Conservation (phyloP, 2,113 vertebrate species). For the Lampris megalopsis region DNA sequence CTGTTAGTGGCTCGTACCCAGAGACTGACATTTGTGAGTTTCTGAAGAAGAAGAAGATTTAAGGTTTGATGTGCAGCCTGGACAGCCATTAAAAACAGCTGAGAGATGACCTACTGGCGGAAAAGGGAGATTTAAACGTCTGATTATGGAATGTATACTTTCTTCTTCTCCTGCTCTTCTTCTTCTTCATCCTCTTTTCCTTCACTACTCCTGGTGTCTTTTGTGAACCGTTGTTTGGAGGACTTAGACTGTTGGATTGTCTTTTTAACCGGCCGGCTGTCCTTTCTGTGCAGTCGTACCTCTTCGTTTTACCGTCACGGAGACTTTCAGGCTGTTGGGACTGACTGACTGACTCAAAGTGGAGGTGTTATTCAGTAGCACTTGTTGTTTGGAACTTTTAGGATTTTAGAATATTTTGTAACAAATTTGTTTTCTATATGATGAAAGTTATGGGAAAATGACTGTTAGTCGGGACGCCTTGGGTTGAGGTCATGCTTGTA, state of each 20-base stretch:
- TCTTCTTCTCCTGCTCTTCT: constrained; percentile 28
- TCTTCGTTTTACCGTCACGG: constrained; percentile 19
- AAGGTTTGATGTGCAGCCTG: constrained; percentile 25
- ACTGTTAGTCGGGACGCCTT: constrained; percentile 60
- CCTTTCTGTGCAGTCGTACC: constrained; percentile 17
- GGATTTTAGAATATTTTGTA: constrained; percentile 40
- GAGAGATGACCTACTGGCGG: constrained; percentile 50
- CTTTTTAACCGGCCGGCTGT: constrained; percentile 31
- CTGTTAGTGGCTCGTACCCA: constrained; percentile 2
- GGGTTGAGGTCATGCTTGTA: constrained; percentile 13
- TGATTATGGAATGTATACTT: constrained; percentile 73
- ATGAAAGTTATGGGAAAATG: constrained; percentile 26
- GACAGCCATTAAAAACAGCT: constrained; percentile 1
- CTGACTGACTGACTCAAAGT: background rate
- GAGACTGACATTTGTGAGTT: constrained; percentile 1
- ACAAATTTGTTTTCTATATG: constrained; percentile 20
- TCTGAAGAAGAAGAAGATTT: background rate
- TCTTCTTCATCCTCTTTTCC: constrained; percentile 26
- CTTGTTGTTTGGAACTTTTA: constrained; percentile 43
- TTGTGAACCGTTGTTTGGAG: constrained; percentile 10
- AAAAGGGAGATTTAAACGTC: constrained; percentile 62
- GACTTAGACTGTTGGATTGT: constrained; percentile 9
- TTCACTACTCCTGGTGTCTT: constrained; percentile 20
- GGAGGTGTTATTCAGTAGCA: constrained; percentile 32
- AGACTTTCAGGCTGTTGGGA: constrained; percentile 20